phyloP scores from a whole-genome alignment of 2,797 vertebrate species.

The Onychomys leucogaster region DNA sequence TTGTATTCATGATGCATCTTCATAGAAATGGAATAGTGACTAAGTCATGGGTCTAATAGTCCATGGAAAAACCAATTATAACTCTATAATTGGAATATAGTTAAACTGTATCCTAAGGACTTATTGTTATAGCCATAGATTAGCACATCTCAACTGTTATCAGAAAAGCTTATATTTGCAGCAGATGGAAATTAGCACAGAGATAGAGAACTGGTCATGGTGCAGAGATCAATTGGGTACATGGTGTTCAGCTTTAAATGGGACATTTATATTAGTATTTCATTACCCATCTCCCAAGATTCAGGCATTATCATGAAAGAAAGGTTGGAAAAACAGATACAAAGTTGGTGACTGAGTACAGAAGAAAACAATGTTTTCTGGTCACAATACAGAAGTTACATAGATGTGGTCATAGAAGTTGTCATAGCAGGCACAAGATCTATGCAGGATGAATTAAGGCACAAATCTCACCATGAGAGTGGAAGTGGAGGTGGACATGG shows the following conservation, averaged over 20 bases:
- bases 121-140: background rate
- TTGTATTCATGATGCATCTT: background rate
- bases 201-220: background rate
- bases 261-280: background rate
- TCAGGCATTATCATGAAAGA: background rate
- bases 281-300: background rate
- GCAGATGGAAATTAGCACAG: background rate
- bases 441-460: background rate
- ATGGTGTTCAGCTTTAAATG: background rate
- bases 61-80: background rate
- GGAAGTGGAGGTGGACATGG: background rate
- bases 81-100: background rate
- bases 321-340: background rate
- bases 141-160: background rate
- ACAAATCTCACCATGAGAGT: background rate
- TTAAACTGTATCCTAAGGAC: background rate
- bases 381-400: background rate
- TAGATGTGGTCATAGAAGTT: background rate
- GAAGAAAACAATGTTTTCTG: background rate
- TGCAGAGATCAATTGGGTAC: background rate
- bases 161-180: background rate
- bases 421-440: background rate
- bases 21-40: background rate
- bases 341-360: background rate
- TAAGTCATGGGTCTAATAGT: background rate